Evolutionary conservation across 2,888 invertebrate species (phyloP).

Genomic region (Adelognathus sp.): DNA sequence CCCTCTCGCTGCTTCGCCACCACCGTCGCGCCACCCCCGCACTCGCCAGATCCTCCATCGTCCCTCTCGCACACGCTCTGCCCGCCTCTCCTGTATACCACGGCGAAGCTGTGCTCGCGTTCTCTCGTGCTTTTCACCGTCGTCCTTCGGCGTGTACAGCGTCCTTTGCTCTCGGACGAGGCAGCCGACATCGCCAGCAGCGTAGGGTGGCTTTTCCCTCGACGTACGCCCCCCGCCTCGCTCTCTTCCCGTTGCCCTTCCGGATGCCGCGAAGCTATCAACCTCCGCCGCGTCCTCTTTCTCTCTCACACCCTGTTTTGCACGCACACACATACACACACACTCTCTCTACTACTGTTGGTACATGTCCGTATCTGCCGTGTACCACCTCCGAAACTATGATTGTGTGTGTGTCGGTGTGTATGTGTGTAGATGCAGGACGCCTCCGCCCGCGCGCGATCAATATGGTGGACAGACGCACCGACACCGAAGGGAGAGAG

Average conservation of each 20-base stretch:
- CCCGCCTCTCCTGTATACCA: constrained; percentile 18
- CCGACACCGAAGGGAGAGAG: constrained; percentile 71
- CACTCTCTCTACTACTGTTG: not conserved
- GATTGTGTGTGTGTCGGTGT: not conserved
- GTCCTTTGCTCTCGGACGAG: constrained; percentile 18
- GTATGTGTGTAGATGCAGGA: constrained; percentile 16
- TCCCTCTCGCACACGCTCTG: constrained; percentile 60
- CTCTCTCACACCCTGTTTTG: constrained; percentile 33
- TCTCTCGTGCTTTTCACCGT: constrained; percentile 53
- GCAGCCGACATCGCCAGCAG: constrained; percentile 26
- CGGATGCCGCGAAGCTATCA: constrained; percentile 49
- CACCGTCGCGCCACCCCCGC: constrained; percentile 62
- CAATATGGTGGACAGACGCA: constrained; percentile 81
- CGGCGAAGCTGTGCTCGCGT: constrained; percentile 42
- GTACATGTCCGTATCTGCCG: constrained; percentile 41
- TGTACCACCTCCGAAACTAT: constrained; percentile 43
- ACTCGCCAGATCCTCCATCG: constrained; percentile 71
- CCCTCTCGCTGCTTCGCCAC: constrained; percentile 74
- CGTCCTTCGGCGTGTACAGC: constrained; percentile 40
- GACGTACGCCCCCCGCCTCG: constrained; percentile 56
- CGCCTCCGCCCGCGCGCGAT: constrained; percentile 74
- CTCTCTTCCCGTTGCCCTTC: constrained; percentile 40
- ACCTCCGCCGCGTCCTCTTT: constrained; percentile 41
- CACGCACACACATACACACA: constrained; percentile 52
- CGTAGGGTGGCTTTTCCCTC: constrained; percentile 56